Conservation (phyloP, 92 coral and sea anemone species). For the Paragorgia papillata region DNA sequence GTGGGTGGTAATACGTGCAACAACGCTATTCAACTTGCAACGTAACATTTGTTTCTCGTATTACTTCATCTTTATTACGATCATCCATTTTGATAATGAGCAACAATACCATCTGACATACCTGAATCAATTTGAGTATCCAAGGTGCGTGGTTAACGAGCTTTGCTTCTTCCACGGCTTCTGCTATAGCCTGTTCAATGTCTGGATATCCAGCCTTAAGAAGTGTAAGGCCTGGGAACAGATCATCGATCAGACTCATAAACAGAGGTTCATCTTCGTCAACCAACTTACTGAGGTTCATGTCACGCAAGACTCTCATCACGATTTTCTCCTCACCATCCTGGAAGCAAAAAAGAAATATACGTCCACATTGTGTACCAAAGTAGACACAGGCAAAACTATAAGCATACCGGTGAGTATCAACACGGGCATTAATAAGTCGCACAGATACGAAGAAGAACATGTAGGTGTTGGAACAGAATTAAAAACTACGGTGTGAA, state of each 20-base stretch:
- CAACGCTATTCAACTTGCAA: too few species aligned
- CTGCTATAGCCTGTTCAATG: conserved; percentile 94
- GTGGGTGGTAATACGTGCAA: too few species aligned
- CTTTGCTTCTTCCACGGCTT: conserved; percentile 93
- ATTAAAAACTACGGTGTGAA: too few species aligned
- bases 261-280: conserved; percentile 98
- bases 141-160: conserved; percentile 98
- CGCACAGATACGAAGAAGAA: too few species aligned
- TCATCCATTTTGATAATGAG: neutral
- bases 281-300: conserved; percentile 96
- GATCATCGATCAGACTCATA: conserved; percentile 94
- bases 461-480: too few species aligned
- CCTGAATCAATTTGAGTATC: conserved; percentile 96
- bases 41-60: too few species aligned
- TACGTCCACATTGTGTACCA: neutral
- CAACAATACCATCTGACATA: conserved; percentile 50
- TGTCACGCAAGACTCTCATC: conserved; percentile 99
- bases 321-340: conserved; percentile 97
- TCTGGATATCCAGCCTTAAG: conserved; percentile 99
- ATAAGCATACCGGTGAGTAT: too few species aligned
- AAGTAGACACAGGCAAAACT: too few species aligned
- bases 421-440: too few species aligned
- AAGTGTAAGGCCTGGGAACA: conserved; percentile 97
- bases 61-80: neutral
- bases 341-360: conserved; percentile 48